A percentile compares a stretch with the other conserved stretches of the same genome.
phyloP scores from a whole-genome alignment of 2,113 vertebrate genomes.

The Calidris pygmaea region DNA sequence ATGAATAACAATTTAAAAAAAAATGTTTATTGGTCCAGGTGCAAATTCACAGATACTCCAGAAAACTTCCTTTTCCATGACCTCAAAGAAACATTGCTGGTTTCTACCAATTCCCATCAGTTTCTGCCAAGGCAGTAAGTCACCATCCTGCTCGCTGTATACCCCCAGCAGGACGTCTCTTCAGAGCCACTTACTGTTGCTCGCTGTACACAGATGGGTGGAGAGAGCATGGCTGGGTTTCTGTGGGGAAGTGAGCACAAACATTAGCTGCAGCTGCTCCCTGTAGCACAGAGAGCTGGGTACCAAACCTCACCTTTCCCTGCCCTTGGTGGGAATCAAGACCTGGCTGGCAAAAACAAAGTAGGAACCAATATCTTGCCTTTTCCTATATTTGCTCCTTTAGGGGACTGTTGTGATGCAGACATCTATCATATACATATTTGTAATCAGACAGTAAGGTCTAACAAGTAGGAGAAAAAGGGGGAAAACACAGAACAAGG shows the following conservation, averaged over 20 bases:
- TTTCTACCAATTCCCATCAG: background rate
- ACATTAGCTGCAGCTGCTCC: background rate
- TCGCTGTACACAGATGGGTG: background rate
- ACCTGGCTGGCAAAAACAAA: background rate
- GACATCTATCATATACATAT: rapidly evolving
- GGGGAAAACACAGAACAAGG: rapidly evolving
- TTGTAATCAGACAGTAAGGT: background rate
- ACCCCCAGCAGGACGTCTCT: background rate
- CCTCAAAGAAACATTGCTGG: background rate
- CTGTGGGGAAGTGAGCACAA: background rate
- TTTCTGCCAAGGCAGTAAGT: background rate
- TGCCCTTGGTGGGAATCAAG: background rate
- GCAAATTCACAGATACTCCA: constrained; percentile 44
- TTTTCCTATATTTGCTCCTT: background rate
- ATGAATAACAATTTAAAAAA: constrained; percentile 79
- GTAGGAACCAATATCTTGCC: background rate
- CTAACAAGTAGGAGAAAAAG: rapidly evolving
- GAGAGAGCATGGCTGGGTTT: background rate
- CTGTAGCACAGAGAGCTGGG: background rate
- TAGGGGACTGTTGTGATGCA: too few species aligned
- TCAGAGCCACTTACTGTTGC: background rate
- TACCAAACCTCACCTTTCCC: background rate
- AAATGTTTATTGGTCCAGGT: constrained; percentile 78
- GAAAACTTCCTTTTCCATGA: constrained; percentile 53
- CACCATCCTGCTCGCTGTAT: background rate